A percentile compares a stretch with the other conserved stretches of the same genome.
phyloP scores from a whole-genome alignment of 2,888 invertebrate genomes.

The Melolontha melolontha region DNA sequence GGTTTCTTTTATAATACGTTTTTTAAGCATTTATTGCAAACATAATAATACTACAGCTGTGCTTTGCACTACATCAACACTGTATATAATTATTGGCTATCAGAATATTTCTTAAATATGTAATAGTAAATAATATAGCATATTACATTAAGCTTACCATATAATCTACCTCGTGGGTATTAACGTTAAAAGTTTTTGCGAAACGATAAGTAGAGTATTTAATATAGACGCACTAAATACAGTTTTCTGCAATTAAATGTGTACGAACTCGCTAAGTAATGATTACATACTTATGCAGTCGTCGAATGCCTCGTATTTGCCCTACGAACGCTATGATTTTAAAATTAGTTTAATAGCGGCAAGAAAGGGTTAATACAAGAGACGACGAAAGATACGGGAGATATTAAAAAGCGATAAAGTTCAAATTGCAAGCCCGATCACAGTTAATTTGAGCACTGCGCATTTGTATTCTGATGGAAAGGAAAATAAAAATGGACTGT shows the following conservation, averaged over 20 bases:
- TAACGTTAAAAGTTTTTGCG: slow-evolving; percentile 36
- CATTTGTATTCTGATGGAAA: slow-evolving; percentile 52
- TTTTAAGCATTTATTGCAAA: too few relatives aligned
- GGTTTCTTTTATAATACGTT: too few relatives aligned
- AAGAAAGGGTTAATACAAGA: slow-evolving; percentile 47
- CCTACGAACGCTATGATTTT: slow-evolving; percentile 51
- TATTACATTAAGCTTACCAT: slow-evolving; percentile 24
- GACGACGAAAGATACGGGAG: slow-evolving; percentile 48
- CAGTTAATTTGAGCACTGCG: slow-evolving; percentile 54
- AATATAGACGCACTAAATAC: slow-evolving; percentile 38
- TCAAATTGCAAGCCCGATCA: slow-evolving; percentile 52
- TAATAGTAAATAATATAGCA: slow-evolving; percentile 29
- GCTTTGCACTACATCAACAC: neutral
- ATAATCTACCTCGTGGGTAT: slow-evolving; percentile 14
- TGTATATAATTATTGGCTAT: slow-evolving; percentile 30
- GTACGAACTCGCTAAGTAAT: slow-evolving; percentile 39
- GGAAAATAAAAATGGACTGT: slow-evolving; percentile 40
- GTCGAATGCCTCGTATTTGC: slow-evolving; percentile 47
- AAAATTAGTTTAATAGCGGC: slow-evolving; percentile 55
- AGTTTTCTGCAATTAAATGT: slow-evolving; percentile 43
- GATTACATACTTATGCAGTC: slow-evolving; percentile 43
- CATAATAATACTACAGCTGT: too few relatives aligned
- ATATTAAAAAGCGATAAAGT: slow-evolving; percentile 55
- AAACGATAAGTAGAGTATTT: slow-evolving; percentile 44
- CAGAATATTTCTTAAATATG: slow-evolving; percentile 28